phyloP scores from a whole-genome alignment of 1,140 invertebrate genomes.

The Choristoneura fumiferana region DNA sequence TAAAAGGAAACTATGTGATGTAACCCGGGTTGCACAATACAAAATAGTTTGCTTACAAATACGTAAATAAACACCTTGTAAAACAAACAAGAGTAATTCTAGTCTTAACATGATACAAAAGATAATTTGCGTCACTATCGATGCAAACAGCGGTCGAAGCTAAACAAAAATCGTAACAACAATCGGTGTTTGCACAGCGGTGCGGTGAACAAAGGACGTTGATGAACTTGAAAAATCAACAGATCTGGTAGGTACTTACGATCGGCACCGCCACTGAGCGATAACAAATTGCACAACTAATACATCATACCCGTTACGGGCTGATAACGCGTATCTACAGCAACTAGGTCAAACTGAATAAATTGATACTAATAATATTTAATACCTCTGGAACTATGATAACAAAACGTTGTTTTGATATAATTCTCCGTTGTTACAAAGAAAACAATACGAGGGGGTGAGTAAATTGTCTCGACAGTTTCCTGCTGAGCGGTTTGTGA shows the following conservation, averaged over 20 bases:
- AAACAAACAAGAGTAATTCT: constrained; percentile 5
- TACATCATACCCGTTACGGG: constrained; percentile 41
- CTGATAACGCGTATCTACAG: constrained; percentile 54
- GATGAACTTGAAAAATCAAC: constrained; percentile 40
- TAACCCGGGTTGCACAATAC: constrained; percentile 16
- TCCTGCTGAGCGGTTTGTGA: constrained; percentile 43
- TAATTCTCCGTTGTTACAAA: constrained; percentile 23
- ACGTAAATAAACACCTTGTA: constrained; percentile 6
- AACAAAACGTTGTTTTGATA: constrained; percentile 20
- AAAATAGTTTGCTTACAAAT: constrained; percentile 1
- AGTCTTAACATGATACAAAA: constrained; percentile 21
- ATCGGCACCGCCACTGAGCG: constrained; percentile 26
- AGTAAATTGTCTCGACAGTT: constrained; percentile 41
- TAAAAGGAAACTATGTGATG: constrained; percentile 18
- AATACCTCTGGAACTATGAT: background rate
- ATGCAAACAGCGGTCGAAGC: constrained; percentile 30
- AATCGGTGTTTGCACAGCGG: constrained; percentile 24
- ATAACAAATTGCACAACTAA: constrained; percentile 61
- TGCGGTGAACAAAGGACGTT: constrained; percentile 20
- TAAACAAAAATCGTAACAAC: constrained; percentile 16
- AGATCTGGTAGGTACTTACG: constrained; percentile 23
- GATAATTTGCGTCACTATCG: constrained; percentile 30
- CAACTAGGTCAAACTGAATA: constrained; percentile 54
- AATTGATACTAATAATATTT: constrained; percentile 29
- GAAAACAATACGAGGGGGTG: constrained; percentile 31